Base-by-base conservation (phyloP, 2,113 vertebrate species). In the Bungarus multicinctus region DNA sequence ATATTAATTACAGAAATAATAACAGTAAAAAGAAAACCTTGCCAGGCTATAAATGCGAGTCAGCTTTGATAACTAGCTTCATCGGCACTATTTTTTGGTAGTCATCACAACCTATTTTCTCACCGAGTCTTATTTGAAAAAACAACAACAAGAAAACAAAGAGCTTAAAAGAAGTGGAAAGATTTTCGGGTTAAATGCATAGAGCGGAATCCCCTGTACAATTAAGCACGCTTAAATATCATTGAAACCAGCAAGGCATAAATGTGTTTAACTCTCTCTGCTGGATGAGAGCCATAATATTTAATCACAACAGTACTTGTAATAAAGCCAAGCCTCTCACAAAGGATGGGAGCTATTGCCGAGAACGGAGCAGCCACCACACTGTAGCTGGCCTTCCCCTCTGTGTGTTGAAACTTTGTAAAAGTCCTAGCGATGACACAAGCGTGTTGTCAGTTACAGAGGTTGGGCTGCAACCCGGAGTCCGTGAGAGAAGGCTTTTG, bases 361-460 rank as follows among this genome's bases (percentile, higher is more conserved):
- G 97, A 96, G 96, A 95, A 93, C 2, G 95, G 96, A 95, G 88
- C 95, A 94, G 96, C 95, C 89, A 96, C 96, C 90, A 34, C 57
- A 91, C 89, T 93, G 1, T 34, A 96, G 92, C 94, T 88, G 94
- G 93, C 93, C 91, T 85, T 96, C 96, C 96, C 95, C 94, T 93
- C 95, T 69, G 94, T 96, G 95, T 94, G 95, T 97, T 95, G 97
- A 96, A 97, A 97, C 97, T 97, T 95, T 96, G 96, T 97, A 96
- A 89, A 97, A 97, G 95, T 96, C 94, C 94, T 95, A 97, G 97
- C 97, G 57, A 98, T 98, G 98, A 98, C 98, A 96, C 97, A 98
- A 96, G 97, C 95, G 95, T 97, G 97, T 98, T 97, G 98, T 97
- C 97, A 97, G 97, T 95, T 94, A 91, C 95, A 90, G 94, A 94